Percentiles rank a stretch among this genome's conserved stretches.
These are phyloP conservation scores for Mimas tiliae DNA, from an alignment of 2,888 invertebrate genomes.

Conservation along the genomic window DNA sequence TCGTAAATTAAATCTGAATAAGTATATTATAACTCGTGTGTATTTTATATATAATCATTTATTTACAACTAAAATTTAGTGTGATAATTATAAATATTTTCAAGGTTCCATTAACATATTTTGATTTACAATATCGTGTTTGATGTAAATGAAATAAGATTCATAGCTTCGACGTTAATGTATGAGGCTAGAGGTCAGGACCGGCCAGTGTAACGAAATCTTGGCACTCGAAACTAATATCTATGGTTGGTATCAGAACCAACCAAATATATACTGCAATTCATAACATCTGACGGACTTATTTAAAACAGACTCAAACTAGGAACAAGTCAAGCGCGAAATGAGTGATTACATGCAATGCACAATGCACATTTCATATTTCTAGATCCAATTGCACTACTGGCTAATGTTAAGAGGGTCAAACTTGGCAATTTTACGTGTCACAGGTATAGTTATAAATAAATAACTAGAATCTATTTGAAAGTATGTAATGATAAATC, in stretches of 20 bases:
- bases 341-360: conserved; percentile 13
- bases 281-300: background rate
- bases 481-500: background rate
- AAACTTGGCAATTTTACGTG: background rate
- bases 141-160: conserved; percentile 7
- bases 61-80: conserved; percentile 15
- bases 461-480: too few species aligned
- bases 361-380: background rate
- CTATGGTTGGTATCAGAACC: background rate
- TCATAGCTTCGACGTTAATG: conserved; percentile 12
- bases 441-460: background rate
- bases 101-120: conserved; percentile 12
- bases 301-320: background rate
- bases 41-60: background rate
- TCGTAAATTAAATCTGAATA: too few species aligned
- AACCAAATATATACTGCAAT: background rate
- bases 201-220: background rate
- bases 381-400: background rate
- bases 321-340: background rate
- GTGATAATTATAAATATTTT: conserved; percentile 18
- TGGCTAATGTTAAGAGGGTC: background rate
- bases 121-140: conserved; percentile 17
- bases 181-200: conserved; percentile 20
- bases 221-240: background rate
- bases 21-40: too few species aligned